Conservation (phyloP, 2,113 vertebrate genomes). For the Noctilio leporinus region DNA sequence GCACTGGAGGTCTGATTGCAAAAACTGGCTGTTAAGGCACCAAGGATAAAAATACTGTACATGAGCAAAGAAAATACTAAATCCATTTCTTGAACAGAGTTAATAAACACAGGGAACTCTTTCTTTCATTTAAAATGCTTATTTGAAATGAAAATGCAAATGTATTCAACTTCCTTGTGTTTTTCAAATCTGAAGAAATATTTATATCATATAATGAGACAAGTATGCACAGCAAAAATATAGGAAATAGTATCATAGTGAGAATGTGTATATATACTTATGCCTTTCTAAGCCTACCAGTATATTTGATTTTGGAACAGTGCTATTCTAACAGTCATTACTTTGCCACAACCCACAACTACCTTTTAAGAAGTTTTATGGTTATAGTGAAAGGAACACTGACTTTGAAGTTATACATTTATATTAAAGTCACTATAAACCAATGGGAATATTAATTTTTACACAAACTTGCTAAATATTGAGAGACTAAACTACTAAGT, state of each 20-base stretch:
- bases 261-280: background rate
- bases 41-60: background rate
- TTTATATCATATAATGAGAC: conserved; percentile 1
- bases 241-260: background rate
- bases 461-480: conserved; percentile 6
- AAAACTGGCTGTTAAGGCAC: background rate
- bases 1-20: conserved; percentile 42
- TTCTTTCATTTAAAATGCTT: conserved; percentile 21
- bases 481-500: conserved; percentile 51
- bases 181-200: conserved; percentile 25
- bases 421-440: conserved; percentile 49
- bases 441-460: conserved; percentile 34
- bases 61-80: conserved; percentile 9
- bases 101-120: background rate
- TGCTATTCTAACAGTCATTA: background rate
- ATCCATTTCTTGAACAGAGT: background rate
- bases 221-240: background rate
- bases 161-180: conserved; percentile 3
- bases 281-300: background rate
- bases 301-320: background rate
- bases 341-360: background rate
- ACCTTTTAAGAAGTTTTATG: conserved; percentile 18
- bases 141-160: conserved; percentile 43
- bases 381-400: conserved; percentile 43
- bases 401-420: conserved; percentile 51